Percentiles rank a stretch among this genome's conserved stretches.
Conservation (phyloP, 1,140 invertebrate genomes). For the Nasonia giraulti region DNA sequence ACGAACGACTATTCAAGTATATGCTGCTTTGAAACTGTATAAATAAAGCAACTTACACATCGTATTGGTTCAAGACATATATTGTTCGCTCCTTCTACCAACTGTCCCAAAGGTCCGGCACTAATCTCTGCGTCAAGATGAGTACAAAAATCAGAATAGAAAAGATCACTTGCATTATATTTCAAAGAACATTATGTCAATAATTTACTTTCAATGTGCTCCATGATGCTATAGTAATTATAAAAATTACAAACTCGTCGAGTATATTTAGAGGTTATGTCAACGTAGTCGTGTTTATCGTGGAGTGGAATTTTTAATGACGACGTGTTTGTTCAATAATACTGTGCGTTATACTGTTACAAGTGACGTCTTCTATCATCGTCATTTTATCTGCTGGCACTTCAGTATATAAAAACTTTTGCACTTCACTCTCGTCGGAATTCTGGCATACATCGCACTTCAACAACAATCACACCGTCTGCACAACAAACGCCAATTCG, state of each 20-base stretch:
- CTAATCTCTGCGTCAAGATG: background rate
- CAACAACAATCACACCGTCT: too few relatives aligned
- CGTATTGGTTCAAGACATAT: slow-evolving; percentile 27
- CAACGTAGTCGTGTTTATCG: background rate
- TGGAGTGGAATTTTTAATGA: background rate
- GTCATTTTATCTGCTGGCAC: too few relatives aligned
- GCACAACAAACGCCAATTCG: too few relatives aligned
- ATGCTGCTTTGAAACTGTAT: background rate
- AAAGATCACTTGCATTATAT: background rate
- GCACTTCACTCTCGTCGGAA: too few relatives aligned
- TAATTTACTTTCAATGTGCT: slow-evolving; percentile 18
- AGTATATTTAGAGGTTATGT: background rate
- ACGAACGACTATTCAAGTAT: too few relatives aligned
- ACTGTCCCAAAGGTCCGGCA: background rate
- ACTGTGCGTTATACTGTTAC: background rate
- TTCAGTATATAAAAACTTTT: too few relatives aligned
- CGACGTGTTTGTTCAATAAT: background rate
- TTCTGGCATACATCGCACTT: too few relatives aligned
- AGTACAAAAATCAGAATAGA: background rate
- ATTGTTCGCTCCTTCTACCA: background rate
- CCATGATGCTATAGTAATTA: background rate
- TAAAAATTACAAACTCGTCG: background rate
- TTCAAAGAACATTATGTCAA: background rate
- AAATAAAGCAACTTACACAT: slow-evolving; percentile 11
- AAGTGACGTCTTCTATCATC: too few relatives aligned